A percentile compares a stretch with the other conserved stretches of the same genome.
Evolutionary conservation across 2,113 vertebrate genomes (phyloP).

Genomic region (Tympanuchus pallidicinctus): DNA sequence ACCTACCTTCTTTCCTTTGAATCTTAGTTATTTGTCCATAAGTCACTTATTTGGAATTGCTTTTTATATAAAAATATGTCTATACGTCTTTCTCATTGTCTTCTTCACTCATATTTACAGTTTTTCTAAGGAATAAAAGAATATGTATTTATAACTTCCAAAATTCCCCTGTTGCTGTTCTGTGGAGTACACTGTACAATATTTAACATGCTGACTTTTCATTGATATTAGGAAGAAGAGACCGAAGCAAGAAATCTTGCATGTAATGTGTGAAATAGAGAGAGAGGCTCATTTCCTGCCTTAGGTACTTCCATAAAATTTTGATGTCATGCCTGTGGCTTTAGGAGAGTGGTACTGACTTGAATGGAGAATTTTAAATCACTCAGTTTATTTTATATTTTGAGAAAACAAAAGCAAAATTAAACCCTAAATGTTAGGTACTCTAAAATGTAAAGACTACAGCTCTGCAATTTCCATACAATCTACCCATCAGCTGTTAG

Average conservation of each 20-base stretch:
- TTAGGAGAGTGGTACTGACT: neutral
- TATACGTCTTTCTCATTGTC: neutral
- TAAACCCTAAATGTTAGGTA: neutral
- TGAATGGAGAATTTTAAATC: neutral
- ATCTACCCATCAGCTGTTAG: neutral
- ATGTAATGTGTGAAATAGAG: neutral
- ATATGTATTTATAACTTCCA: neutral
- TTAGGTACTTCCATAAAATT: neutral
- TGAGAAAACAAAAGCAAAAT: neutral
- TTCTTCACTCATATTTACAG: slow-evolving; percentile 11
- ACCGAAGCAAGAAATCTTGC: neutral
- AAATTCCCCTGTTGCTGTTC: neutral
- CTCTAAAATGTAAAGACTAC: neutral
- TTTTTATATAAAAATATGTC: slow-evolving; percentile 6
- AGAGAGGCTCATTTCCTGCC: neutral
- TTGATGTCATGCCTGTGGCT: neutral
- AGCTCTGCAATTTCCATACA: neutral
- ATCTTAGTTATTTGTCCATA: slow-evolving; percentile 51
- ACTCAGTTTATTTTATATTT: neutral
- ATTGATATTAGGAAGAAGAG: neutral
- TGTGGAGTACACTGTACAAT: neutral
- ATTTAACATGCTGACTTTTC: neutral
- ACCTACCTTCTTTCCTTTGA: slow-evolving; percentile 35
- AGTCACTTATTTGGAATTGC: slow-evolving; percentile 52
- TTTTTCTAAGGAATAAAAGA: neutral